A percentile compares a stretch with the other conserved stretches of the same genome.
phyloP scores from a whole-genome alignment of 1,140 invertebrate species.

The Nebria ingens region DNA sequence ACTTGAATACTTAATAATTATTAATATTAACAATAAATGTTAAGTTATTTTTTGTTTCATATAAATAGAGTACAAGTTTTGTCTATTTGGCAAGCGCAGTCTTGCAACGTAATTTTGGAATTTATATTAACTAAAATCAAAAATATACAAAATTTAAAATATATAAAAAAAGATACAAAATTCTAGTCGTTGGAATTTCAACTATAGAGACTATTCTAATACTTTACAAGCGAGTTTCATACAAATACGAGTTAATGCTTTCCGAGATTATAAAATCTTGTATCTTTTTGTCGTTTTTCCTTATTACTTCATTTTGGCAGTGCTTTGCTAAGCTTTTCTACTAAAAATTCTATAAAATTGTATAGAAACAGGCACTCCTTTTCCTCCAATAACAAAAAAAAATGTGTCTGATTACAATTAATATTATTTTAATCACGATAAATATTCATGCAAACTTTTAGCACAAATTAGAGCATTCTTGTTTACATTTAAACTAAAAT shows the following conservation, averaged over 20 bases:
- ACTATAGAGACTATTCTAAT: not conserved
- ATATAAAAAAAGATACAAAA: not conserved
- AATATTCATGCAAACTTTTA: not conserved
- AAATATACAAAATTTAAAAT: constrained; percentile 2
- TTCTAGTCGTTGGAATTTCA: not conserved
- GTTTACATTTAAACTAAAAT: not conserved
- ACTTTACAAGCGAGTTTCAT: not conserved
- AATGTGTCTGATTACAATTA: not conserved
- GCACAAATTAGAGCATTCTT: not conserved
- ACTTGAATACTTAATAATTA: not conserved
- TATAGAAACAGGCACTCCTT: constrained; percentile 1
- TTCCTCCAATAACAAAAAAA: not conserved
- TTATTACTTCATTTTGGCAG: not conserved
- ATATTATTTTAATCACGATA: not conserved
- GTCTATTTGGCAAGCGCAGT: constrained; percentile 4
- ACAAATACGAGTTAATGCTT: not conserved
- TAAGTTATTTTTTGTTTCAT: not conserved
- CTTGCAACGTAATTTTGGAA: not conserved
- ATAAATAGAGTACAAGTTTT: not conserved
- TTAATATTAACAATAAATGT: not conserved
- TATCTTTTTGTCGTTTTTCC: not conserved
- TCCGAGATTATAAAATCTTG: not conserved
- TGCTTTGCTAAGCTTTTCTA: constrained; percentile 3
- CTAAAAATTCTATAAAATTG: not conserved
- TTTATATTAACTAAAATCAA: not conserved